Percentiles rank a stretch among this genome's conserved stretches.
Conservation (phyloP, 2,113 vertebrate species). For the Cyanoramphus novaezelandiae region DNA sequence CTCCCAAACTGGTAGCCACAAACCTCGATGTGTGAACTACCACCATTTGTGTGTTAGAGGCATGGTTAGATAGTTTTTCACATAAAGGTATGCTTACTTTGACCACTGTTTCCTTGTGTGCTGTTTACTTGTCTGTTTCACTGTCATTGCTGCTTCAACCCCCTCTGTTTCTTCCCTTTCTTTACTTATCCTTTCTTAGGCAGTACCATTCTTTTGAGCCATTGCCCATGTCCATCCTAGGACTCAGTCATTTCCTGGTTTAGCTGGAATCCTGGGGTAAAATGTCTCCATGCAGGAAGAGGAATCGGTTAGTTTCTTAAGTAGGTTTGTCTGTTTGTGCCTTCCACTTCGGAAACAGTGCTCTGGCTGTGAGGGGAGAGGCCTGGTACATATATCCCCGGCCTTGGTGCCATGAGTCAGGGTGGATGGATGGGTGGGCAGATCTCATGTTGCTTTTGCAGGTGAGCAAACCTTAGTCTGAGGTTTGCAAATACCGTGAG, state of each 20-base stretch:
- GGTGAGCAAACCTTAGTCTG: neutral
- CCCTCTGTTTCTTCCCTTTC: neutral
- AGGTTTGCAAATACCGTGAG: neutral
- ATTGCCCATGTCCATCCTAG: neutral
- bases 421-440: neutral
- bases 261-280: neutral
- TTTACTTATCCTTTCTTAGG: neutral
- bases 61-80: slow-evolving; percentile 11
- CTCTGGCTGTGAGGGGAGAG: neutral
- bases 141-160: neutral
- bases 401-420: neutral
- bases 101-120: neutral
- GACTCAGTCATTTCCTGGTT: neutral
- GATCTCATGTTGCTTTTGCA: neutral
- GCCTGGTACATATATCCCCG: neutral
- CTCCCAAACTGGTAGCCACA: neutral
- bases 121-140: neutral
- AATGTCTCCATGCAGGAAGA: neutral
- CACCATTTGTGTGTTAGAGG: neutral
- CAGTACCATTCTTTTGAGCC: neutral
- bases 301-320: neutral
- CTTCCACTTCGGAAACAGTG: neutral
- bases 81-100: slow-evolving; percentile 39
- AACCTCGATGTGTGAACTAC: neutral
- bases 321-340: neutral